A percentile compares a stretch with the other conserved stretches of the same genome.
phyloP scores from a whole-genome alignment of 2,888 invertebrate species.

The Arrhopalites spinosus region DNA sequence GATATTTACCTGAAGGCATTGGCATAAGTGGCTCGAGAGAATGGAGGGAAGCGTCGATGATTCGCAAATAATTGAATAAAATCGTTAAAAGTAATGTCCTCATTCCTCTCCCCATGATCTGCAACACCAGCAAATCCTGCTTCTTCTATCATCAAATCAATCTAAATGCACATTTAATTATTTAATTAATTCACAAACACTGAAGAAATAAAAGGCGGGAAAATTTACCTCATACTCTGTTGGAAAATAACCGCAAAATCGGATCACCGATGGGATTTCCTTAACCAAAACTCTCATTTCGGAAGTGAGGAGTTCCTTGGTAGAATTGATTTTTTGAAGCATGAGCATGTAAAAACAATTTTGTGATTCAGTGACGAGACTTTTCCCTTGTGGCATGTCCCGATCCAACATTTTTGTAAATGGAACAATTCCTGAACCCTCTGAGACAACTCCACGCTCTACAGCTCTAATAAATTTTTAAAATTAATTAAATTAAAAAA shows the following conservation, averaged over 20 bases:
- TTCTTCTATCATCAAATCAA: slow-evolving; percentile 52
- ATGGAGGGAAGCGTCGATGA: slow-evolving; percentile 42
- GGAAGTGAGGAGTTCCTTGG: slow-evolving; percentile 47
- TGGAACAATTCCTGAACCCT: slow-evolving; percentile 46
- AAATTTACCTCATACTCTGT: slow-evolving; percentile 50
- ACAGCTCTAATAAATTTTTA: background rate
- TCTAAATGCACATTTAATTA: slow-evolving; percentile 23
- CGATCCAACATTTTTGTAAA: slow-evolving; percentile 45
- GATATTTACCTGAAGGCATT: slow-evolving; percentile 26
- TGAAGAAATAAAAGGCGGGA: background rate
- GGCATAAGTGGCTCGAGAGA: slow-evolving; percentile 38
- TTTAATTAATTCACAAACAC: background rate
- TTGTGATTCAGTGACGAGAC: slow-evolving; percentile 49
- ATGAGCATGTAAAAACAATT: slow-evolving; percentile 52
- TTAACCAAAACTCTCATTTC: slow-evolving; percentile 46
- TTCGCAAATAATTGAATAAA: slow-evolving; percentile 54
- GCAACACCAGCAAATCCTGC: slow-evolving; percentile 40
- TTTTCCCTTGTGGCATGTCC: slow-evolving; percentile 48
- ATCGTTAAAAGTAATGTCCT: slow-evolving; percentile 48
- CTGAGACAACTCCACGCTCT: background rate
- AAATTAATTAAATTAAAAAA: too few relatives aligned
- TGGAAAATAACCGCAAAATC: slow-evolving; percentile 54
- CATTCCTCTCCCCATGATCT: slow-evolving; percentile 36
- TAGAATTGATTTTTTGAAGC: slow-evolving; percentile 45
- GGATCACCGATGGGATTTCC: slow-evolving; percentile 51